phyloP scores from a whole-genome alignment of 2,113 vertebrate genomes.

The Oncorhynchus mykiss region DNA sequence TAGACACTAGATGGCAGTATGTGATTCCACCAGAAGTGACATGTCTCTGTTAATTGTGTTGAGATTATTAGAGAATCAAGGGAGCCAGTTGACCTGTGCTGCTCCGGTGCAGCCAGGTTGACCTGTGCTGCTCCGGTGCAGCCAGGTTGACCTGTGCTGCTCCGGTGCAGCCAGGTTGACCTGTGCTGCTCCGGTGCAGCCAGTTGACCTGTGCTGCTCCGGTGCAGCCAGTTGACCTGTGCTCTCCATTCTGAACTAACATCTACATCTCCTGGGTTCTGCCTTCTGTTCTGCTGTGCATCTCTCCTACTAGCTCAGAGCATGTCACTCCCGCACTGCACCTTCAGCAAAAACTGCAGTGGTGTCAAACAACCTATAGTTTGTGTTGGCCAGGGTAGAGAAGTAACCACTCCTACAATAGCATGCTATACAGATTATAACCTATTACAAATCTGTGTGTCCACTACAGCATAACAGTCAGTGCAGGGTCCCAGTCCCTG shows the following conservation, averaged over 20 bases:
- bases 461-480: neutral
- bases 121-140: too few species aligned
- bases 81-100: neutral
- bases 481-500: too few species aligned
- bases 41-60: neutral
- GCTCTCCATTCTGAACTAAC: neutral
- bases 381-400: too few species aligned
- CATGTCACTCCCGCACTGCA: neutral
- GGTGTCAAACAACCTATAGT: too few species aligned
- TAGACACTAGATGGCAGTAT: constrained; percentile 27
- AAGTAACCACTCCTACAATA: too few species aligned
- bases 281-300: neutral
- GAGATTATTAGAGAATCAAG: neutral
- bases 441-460: neutral
- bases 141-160: too few species aligned
- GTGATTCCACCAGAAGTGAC: neutral
- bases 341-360: neutral
- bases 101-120: too few species aligned
- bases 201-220: too few species aligned
- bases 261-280: neutral
- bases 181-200: too few species aligned
- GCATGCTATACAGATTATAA: too few species aligned
- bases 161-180: too few species aligned
- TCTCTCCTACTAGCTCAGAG: neutral
- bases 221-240: too few species aligned